Conservation (phyloP, 2,113 vertebrate species). For the Orthonyx spaldingii region DNA sequence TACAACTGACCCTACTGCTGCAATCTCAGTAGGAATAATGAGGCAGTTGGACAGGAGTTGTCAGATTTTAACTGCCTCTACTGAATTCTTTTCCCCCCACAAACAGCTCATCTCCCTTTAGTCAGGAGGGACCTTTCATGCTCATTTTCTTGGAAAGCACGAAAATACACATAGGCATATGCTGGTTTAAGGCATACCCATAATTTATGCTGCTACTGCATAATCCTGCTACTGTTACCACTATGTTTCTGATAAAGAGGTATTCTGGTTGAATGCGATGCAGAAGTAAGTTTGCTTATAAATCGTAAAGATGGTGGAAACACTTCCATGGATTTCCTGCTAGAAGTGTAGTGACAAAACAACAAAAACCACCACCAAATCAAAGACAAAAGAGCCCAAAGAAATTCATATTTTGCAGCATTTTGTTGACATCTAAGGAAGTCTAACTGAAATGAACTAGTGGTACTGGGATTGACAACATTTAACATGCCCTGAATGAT, state of each 20-base stretch:
- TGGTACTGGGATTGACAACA: not conserved
- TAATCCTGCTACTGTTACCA: not conserved
- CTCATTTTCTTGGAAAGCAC: not conserved
- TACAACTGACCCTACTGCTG: not conserved
- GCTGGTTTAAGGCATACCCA: not conserved
- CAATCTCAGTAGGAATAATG: not conserved
- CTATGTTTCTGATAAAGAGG: not conserved
- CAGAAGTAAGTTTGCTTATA: not conserved
- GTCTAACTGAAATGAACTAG: not conserved
- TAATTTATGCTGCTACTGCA: not conserved
- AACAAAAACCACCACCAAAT: not conserved
- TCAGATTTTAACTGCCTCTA: not conserved
- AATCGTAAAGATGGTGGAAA: not conserved
- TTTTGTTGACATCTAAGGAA: not conserved
- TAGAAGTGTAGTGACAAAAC: not conserved
- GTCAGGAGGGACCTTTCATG: not conserved
- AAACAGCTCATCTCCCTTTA: not conserved
- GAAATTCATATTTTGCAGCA: not conserved
- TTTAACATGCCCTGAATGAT: not conserved
- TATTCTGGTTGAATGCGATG: rapidly evolving
- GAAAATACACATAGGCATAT: not conserved
- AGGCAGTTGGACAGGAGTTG: not conserved
- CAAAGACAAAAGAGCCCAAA: not conserved
- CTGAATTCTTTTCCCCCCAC: not conserved
- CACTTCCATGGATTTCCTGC: not conserved